These are phyloP conservation scores for Notiomystis cincta DNA, from an alignment of 2,113 vertebrate species.

Conservation along the genomic window DNA sequence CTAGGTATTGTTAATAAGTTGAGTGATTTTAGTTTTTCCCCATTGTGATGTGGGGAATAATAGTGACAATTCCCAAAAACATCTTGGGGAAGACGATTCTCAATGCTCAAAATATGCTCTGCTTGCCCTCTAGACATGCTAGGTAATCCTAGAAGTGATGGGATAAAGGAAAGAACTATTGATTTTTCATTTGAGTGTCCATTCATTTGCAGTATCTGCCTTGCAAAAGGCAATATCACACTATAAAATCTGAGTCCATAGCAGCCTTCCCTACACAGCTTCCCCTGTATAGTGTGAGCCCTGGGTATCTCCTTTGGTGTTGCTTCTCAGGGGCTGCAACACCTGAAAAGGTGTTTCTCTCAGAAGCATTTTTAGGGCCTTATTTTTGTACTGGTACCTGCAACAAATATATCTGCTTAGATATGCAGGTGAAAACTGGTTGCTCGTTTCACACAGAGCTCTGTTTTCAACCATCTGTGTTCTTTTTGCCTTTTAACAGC, in stretches of 20 bases:
- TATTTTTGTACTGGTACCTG: background rate
- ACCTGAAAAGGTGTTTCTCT: background rate
- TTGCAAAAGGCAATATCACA: background rate
- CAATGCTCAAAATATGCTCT: background rate
- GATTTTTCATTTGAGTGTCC: background rate
- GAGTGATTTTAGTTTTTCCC: background rate
- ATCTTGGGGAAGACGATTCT: background rate
- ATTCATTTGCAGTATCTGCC: background rate
- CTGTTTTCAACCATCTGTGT: background rate
- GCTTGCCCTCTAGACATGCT: background rate
- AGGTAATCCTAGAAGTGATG: background rate
- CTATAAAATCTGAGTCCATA: background rate
- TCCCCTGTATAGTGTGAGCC: background rate
- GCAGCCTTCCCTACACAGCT: background rate
- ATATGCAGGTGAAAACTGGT: background rate
- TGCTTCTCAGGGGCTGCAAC: background rate
- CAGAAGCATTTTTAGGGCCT: background rate
- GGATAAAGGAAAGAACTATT: background rate
- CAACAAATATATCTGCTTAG: background rate
- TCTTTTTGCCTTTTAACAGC: constrained; percentile 4
- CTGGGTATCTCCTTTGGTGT: background rate
- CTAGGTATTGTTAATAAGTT: background rate
- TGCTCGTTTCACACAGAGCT: background rate
- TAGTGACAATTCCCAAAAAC: background rate
- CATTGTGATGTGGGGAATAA: background rate